Conservation (phyloP, 2,888 invertebrate genomes). For the Calliscelio sp. region DNA sequence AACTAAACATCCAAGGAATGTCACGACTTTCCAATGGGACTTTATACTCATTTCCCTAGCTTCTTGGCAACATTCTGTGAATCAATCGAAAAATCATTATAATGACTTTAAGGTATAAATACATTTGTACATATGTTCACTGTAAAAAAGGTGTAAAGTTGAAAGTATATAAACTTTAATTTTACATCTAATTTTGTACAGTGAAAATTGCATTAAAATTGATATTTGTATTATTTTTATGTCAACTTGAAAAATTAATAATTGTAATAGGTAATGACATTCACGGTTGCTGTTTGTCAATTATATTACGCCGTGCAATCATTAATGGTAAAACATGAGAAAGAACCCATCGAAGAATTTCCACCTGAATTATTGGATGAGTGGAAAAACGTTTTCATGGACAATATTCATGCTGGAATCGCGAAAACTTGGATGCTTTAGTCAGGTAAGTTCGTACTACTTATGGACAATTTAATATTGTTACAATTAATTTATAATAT, state of each 20-base stretch:
- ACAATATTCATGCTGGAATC: constrained; percentile 88
- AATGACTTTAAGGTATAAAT: constrained; percentile 87
- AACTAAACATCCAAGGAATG: constrained; percentile 75
- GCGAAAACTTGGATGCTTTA: constrained; percentile 87
- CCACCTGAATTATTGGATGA: constrained; percentile 87
- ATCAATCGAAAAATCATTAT: constrained; percentile 85
- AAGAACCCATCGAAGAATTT: constrained; percentile 85
- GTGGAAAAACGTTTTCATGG: constrained; percentile 92
- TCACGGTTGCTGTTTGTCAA: constrained; percentile 87
- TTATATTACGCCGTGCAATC: constrained; percentile 86
- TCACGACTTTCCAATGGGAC: constrained; percentile 90
- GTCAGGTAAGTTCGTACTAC: constrained; percentile 74
- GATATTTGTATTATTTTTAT: neutral
- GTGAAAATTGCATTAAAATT: neutral
- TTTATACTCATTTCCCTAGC: constrained; percentile 90
- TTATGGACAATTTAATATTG: no score
- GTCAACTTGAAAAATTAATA: neutral
- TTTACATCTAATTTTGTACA: neutral
- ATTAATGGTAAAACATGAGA: constrained; percentile 85
- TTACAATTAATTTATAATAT: neutral
- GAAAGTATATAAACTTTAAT: neutral
- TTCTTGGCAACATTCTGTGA: constrained; percentile 89
- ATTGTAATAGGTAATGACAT: constrained; percentile 76
- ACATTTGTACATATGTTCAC: no score
- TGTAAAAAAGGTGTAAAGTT: neutral